Conservation (phyloP, 2,113 vertebrate species). For the Pteruthius melanotis region DNA sequence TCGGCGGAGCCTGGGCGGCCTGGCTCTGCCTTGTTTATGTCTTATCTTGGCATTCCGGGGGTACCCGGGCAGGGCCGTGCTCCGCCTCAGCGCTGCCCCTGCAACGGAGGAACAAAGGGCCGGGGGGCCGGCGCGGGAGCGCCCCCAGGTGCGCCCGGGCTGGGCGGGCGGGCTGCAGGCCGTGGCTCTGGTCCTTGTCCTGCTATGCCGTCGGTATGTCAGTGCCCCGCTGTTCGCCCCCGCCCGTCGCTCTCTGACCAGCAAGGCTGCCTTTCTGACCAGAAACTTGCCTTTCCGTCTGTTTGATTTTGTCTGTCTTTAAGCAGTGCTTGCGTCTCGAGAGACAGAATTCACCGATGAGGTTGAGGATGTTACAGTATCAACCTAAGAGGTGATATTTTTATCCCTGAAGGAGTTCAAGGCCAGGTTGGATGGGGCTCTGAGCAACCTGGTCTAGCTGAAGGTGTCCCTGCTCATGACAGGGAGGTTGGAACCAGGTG, state of each 20-base stretch:
- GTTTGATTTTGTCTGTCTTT: background rate
- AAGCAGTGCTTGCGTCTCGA: background rate
- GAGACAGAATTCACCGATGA: background rate
- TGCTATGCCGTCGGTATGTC: rapidly evolving
- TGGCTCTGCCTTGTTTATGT: background rate
- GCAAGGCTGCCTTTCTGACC: background rate
- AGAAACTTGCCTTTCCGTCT: background rate
- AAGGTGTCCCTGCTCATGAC: background rate
- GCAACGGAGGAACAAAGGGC: background rate
- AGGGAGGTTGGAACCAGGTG: background rate
- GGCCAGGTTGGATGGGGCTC: background rate
- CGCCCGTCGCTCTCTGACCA: too few species aligned
- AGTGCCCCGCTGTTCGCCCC: too few species aligned
- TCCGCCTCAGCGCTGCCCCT: background rate
- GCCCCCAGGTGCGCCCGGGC: background rate
- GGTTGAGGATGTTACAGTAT: background rate
- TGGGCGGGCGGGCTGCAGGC: background rate
- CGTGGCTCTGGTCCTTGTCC: background rate
- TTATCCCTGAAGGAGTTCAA: background rate
- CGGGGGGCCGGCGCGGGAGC: background rate
- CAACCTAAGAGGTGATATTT: background rate
- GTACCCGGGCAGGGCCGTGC: too few species aligned
- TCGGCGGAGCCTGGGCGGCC: too few species aligned
- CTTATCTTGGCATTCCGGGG: too few species aligned
- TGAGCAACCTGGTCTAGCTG: background rate